Percentiles rank a stretch among this genome's conserved stretches.
Conservation (phyloP, 2,888 invertebrate genomes). For the Orchesella flavescens region DNA sequence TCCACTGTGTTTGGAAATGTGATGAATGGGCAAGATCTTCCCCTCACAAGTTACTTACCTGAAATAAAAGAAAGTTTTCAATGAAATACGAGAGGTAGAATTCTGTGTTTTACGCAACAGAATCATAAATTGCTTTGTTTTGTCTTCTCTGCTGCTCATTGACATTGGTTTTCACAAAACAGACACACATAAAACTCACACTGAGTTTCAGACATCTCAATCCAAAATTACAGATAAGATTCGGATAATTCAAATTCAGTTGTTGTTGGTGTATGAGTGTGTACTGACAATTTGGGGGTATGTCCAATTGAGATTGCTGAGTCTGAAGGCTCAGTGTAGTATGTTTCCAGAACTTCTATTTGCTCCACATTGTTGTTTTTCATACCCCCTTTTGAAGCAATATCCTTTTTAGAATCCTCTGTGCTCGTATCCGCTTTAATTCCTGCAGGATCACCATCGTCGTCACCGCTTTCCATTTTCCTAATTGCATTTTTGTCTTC, state of each 20-base stretch:
- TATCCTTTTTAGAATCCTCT: conserved; percentile 45
- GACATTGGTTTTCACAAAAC: conserved; percentile 6
- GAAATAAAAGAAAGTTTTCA: not conserved
- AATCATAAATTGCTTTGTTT: not conserved
- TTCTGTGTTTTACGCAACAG: not conserved
- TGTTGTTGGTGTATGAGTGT: conserved; percentile 84
- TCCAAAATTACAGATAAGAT: conserved; percentile 81
- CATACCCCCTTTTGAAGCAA: conserved; percentile 64
- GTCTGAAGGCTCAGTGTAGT: conserved; percentile 85
- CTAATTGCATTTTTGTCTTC: conserved; percentile 82
- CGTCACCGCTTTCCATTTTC: conserved; percentile 36
- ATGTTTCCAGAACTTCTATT: conserved; percentile 80
- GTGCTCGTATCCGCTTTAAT: conserved; percentile 7
- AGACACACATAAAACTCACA: conserved; percentile 46
- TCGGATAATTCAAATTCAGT: conserved; percentile 90
- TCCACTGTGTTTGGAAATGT: too few relatives aligned
- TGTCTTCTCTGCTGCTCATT: not conserved
- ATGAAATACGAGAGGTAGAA: not conserved
- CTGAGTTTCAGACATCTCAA: conserved; percentile 50
- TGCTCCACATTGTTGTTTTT: conserved; percentile 69
- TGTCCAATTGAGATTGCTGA: conserved; percentile 85
- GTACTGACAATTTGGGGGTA: conserved; percentile 78
- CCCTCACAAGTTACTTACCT: not conserved
- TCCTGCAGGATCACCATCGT: not conserved
- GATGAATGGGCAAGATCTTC: too few relatives aligned